Conservation (phyloP, 2,888 invertebrate species). For the Phasia obesa region DNA sequence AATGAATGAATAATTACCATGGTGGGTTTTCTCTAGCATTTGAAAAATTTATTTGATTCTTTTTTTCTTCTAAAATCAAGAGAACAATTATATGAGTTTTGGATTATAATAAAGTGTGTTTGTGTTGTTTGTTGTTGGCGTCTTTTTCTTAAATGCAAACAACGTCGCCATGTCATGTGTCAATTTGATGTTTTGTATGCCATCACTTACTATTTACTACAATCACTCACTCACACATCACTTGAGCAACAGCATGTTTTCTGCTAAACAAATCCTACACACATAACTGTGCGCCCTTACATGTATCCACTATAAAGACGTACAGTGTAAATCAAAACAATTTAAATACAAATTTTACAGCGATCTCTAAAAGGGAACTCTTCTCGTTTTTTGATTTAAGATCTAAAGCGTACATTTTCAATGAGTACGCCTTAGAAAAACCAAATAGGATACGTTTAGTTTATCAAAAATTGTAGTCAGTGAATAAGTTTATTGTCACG, state of each 20-base stretch:
- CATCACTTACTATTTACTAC: conserved; percentile 60
- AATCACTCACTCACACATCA: conserved; percentile 60
- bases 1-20: conserved; percentile 66
- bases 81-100: background rate
- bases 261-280: conserved; percentile 38
- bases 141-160: conserved; percentile 71
- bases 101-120: conserved; percentile 4
- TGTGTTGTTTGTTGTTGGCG: conserved; percentile 44
- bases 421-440: too few species aligned
- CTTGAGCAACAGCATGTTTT: conserved; percentile 31
- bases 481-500: too few species aligned
- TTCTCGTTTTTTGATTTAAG: too few species aligned
- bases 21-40: conserved; percentile 62
- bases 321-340: conserved; percentile 11
- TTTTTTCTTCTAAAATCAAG: conserved; percentile 10
- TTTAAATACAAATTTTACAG: background rate
- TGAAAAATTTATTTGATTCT: conserved; percentile 63
- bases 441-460: too few species aligned
- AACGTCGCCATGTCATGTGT: conserved; percentile 73
- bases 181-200: conserved; percentile 69
- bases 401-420: too few species aligned
- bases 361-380: too few species aligned
- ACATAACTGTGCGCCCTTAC: conserved; percentile 15
- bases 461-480: too few species aligned
- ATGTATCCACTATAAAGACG: background rate